A percentile compares a stretch with the other conserved stretches of the same genome.
Conservation (phyloP, 2,797 vertebrate genomes). For the Odontamblyopus rebecca region DNA sequence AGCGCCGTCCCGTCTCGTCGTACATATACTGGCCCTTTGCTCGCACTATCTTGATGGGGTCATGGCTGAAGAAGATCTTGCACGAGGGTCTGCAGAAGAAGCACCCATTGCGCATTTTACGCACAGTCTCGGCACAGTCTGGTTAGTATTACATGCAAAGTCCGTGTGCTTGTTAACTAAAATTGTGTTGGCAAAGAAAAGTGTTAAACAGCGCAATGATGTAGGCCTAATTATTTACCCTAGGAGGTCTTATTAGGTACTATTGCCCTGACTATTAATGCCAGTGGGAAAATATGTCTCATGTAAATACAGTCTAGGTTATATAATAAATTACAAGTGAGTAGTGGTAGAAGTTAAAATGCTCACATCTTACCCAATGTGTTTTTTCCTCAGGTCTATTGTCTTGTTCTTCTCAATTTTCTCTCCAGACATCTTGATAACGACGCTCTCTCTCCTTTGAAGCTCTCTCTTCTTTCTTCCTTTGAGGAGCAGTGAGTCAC, state of each 20-base stretch:
- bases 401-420: conserved; percentile 83
- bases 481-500: neutral
- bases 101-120: neutral
- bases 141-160: neutral
- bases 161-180: neutral
- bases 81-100: conserved; percentile 86
- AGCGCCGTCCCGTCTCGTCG: conserved; percentile 86
- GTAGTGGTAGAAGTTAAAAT: neutral
- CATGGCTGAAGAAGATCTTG: conserved; percentile 92
- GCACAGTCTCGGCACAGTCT: neutral
- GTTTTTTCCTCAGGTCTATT: conserved; percentile 83
- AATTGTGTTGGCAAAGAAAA: neutral
- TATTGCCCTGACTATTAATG: no score
- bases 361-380: conserved; percentile 83
- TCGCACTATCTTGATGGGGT: conserved; percentile 92
- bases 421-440: conserved; percentile 67
- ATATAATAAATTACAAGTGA: neutral
- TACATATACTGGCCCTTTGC: conserved; percentile 95
- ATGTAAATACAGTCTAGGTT: neutral
- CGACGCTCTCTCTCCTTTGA: neutral
- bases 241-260: no score
- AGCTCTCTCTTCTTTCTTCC: neutral
- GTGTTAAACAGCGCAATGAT: neutral
- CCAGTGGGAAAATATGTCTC: neutral
- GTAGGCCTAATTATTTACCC: no score